A percentile compares a stretch with the other conserved stretches of the same genome.
These are phyloP conservation scores for Notiomystis cincta DNA, from an alignment of 2,113 vertebrate species.

Conservation along the genomic window DNA sequence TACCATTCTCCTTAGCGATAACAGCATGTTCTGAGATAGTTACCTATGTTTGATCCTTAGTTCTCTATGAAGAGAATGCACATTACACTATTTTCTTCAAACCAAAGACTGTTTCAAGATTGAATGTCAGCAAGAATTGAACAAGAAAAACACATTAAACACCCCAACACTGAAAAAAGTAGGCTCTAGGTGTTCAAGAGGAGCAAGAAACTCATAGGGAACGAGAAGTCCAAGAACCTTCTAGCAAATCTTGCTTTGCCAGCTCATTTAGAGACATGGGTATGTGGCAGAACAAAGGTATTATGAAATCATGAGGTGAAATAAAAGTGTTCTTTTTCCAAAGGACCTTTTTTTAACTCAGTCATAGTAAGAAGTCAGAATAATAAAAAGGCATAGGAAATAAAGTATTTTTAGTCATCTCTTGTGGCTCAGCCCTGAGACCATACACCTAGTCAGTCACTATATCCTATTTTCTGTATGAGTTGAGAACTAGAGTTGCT, in stretches of 20 bases:
- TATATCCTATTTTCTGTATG: not conserved
- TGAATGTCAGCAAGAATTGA: not conserved
- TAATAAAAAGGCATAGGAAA: not conserved
- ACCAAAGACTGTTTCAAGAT: not conserved
- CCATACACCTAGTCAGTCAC: not conserved
- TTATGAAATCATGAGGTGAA: not conserved
- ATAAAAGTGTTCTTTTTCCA: not conserved
- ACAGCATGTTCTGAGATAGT: not conserved
- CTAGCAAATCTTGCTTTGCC: not conserved
- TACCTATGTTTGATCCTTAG: not conserved
- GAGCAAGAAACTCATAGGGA: not conserved
- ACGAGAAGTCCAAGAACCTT: not conserved
- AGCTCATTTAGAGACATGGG: not conserved
- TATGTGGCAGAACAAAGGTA: not conserved
- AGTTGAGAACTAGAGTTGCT: not conserved
- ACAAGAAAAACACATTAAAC: not conserved
- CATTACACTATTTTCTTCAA: not conserved
- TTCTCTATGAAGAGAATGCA: not conserved
- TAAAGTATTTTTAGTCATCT: not conserved
- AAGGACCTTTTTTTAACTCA: not conserved
- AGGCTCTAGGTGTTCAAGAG: not conserved
- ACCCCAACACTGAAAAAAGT: not conserved
- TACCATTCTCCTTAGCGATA: not conserved
- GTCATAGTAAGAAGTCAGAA: not conserved
- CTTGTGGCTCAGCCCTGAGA: not conserved